These are phyloP conservation scores for Watsonalla binaria DNA, from an alignment of 2,888 invertebrate genomes.

Conservation along the genomic window DNA sequence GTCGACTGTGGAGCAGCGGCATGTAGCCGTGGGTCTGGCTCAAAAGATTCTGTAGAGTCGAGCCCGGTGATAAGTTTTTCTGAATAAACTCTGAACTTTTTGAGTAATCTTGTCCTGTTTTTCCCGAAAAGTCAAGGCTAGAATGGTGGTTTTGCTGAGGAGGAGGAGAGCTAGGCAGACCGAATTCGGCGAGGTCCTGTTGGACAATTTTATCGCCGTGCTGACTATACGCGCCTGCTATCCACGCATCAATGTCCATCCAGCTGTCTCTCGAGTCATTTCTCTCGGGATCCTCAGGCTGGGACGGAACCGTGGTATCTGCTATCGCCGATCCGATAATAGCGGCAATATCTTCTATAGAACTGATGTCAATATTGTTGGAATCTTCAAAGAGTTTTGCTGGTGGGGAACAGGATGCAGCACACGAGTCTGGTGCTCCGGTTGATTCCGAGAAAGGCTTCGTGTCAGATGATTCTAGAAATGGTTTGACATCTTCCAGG, in stretches of 20 bases:
- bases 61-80: conserved; percentile 78
- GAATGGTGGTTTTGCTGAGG: conserved; percentile 77
- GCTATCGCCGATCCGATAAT: conserved; percentile 94
- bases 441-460: conserved; percentile 73
- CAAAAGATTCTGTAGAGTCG: conserved; percentile 86
- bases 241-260: conserved; percentile 94
- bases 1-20: conserved; percentile 87
- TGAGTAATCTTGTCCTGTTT: conserved; percentile 61
- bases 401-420: conserved; percentile 72
- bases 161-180: conserved; percentile 81
- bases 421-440: conserved; percentile 81
- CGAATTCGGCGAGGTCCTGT: conserved; percentile 84
- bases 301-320: conserved; percentile 90
- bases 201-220: conserved; percentile 83
- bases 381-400: conserved; percentile 72
- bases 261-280: conserved; percentile 88
- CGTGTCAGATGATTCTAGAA: conserved; percentile 74
- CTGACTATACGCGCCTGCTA: conserved; percentile 87
- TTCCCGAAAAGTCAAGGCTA: conserved; percentile 68
- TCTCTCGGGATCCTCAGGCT: conserved; percentile 84
- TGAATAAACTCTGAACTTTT: conserved; percentile 72
- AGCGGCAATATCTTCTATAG: conserved; percentile 90
- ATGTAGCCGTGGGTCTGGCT: conserved; percentile 90
- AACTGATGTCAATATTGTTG: conserved; percentile 82
- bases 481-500: conserved; percentile 80